phyloP scores from a whole-genome alignment of 92 coral and sea anemone species.

The Siderastrea radians region DNA sequence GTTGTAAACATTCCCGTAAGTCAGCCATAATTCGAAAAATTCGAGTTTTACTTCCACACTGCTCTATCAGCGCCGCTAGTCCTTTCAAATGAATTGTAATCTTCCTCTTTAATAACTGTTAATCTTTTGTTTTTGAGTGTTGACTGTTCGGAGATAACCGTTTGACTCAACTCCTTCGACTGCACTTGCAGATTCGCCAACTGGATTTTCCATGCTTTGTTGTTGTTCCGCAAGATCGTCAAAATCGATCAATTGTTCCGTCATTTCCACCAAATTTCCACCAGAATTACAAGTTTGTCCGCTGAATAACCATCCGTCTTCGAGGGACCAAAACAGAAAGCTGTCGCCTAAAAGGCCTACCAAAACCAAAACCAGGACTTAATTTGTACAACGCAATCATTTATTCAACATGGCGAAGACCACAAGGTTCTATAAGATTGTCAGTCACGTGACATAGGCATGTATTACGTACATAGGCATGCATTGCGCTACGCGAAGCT shows the following conservation, averaged over 20 bases:
- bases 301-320: too few relatives aligned
- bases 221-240: background rate
- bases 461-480: too few relatives aligned
- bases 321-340: too few relatives aligned
- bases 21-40: background rate
- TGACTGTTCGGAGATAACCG: background rate
- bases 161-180: background rate
- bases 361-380: too few relatives aligned
- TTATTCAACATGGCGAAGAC: too few relatives aligned
- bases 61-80: background rate
- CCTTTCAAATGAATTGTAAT: background rate
- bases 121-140: slow-evolving; percentile 15
- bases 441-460: too few relatives aligned
- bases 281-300: too few relatives aligned
- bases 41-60: background rate
- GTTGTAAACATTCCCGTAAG: slow-evolving; percentile 5
- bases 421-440: too few relatives aligned
- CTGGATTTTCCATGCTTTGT: background rate
- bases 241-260: slow-evolving; percentile 1
- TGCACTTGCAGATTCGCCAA: background rate
- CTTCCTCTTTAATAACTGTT: background rate
- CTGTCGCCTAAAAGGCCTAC: too few relatives aligned
- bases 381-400: too few relatives aligned
- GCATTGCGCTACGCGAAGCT: too few relatives aligned
- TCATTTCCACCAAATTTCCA: background rate